Evolutionary conservation across 35 echinoderm and acorn worm genomes (phyloP).

Genomic region (Apostichopus californicus): DNA sequence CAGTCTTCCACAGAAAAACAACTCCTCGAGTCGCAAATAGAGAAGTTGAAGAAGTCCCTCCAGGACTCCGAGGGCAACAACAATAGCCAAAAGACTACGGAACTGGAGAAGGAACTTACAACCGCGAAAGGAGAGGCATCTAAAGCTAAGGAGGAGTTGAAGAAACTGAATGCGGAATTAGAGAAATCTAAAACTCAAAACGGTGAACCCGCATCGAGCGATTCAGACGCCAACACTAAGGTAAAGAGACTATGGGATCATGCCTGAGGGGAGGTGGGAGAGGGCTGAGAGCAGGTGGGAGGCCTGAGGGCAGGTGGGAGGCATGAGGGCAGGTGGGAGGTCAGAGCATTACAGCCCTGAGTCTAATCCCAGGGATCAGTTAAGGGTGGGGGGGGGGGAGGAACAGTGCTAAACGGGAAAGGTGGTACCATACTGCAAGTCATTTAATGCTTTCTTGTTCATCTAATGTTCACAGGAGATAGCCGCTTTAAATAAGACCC

Average conservation of each 20-base stretch:
- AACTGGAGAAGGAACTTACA: constrained; percentile 8
- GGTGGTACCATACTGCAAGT: neutral
- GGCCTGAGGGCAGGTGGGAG: too few species aligned
- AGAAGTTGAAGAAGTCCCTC: too few species aligned
- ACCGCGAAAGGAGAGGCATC: neutral
- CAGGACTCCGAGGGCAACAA: constrained; percentile 18
- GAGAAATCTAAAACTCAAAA: constrained; percentile 38
- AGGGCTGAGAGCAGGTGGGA: too few species aligned
- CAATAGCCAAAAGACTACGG: neutral
- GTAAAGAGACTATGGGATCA: neutral
- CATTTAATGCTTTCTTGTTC: neutral
- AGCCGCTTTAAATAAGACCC: too few species aligned
- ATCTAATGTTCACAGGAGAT: neutral
- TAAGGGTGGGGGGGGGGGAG: too few species aligned
- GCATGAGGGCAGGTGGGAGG: too few species aligned
- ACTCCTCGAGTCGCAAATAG: too few species aligned
- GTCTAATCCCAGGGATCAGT: neutral
- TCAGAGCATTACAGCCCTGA: too few species aligned
- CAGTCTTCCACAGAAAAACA: too few species aligned
- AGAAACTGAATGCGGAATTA: constrained; percentile 12
- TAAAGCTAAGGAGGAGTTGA: constrained; percentile 35
- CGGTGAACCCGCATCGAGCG: neutral
- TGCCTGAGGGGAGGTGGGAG: too few species aligned
- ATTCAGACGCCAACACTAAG: neutral
- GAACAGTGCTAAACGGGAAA: neutral